phyloP scores from a whole-genome alignment of 2,797 vertebrate genomes.

The Molothrus ater region DNA sequence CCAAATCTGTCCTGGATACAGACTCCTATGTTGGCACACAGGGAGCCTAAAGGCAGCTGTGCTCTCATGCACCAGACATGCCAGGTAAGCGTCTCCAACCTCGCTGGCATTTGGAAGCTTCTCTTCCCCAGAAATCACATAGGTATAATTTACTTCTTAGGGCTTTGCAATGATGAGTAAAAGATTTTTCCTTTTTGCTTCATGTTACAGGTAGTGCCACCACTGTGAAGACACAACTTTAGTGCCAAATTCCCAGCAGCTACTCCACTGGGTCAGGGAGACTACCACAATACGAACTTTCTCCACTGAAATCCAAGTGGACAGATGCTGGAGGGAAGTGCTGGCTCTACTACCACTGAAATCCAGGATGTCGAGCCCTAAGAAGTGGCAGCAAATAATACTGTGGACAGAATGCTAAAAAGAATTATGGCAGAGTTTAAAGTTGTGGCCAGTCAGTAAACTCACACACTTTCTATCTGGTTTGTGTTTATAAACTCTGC shows the following conservation, averaged over 20 bases:
- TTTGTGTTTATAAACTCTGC: background rate
- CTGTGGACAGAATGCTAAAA: fast-evolving
- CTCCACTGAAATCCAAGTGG: fast-evolving
- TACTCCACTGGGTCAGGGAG: background rate
- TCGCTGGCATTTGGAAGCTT: background rate
- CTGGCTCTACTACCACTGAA: background rate
- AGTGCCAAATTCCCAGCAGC: fast-evolving
- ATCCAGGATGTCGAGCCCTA: fast-evolving
- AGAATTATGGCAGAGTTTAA: background rate
- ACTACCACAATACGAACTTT: fast-evolving
- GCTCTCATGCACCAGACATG: background rate
- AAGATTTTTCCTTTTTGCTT: background rate
- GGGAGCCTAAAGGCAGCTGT: background rate
- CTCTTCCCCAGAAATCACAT: background rate
- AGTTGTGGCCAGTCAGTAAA: background rate
- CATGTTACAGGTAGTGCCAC: fast-evolving
- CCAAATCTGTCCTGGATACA: background rate
- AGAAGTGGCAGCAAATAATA: background rate
- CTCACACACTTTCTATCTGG: background rate
- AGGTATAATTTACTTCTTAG: background rate
- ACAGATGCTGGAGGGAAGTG: background rate
- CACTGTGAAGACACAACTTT: background rate
- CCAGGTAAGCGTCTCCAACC: fast-evolving
- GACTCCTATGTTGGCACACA: background rate
- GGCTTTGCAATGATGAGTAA: background rate